Evolutionary conservation across 2,797 vertebrate species (phyloP), one percentile per base, ranked within the genome.

Genomic region (Ptychadena robeensis): DNA sequence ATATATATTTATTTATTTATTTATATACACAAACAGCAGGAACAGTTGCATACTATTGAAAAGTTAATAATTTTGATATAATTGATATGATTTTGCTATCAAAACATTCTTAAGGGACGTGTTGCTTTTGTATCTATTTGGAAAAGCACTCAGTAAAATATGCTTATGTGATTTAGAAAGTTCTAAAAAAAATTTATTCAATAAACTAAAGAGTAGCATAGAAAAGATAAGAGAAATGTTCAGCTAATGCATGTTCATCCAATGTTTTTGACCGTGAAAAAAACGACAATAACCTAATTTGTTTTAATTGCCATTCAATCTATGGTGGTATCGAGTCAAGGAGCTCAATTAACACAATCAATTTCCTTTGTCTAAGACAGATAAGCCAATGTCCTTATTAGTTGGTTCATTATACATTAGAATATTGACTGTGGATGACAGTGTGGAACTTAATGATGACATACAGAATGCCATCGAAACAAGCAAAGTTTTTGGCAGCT

Each of bases 351-450:
- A 82, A 82, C 73, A 82, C 73, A 77, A 75, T 82, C 74, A 78
- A 82, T 82, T 71, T 40, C 30, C 40, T 63, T 38, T 82, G 73
- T 71, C 74, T 78, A 48, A 68, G 67, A 82, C 73, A 78, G 81
- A 82, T 82, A 82, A 77, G 67, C 73, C 67, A 72, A 78, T 71
- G 67, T 78, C 53, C 81, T 82, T 82, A 82, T 82, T 82, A 82
- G 81, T 34, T n/a, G 38, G 66, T 77, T 78, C 81, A 82, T 77
- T 82, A 82, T 82, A 82, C 67, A 70, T 77, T 70, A 14, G 48
- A 72, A 77, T 78, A 82, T 82, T 82, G 81, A 82, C 73, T 75
- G 71, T 77, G 68, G 75, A 82, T 82, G 59, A 72, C 74, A 78
- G 74, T 71, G 66, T 71, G 37, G 66, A 69, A 75, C 64, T 78